Evolutionary conservation across 2,888 invertebrate genomes (phyloP).

Genomic region (Drosophila mimica): DNA sequence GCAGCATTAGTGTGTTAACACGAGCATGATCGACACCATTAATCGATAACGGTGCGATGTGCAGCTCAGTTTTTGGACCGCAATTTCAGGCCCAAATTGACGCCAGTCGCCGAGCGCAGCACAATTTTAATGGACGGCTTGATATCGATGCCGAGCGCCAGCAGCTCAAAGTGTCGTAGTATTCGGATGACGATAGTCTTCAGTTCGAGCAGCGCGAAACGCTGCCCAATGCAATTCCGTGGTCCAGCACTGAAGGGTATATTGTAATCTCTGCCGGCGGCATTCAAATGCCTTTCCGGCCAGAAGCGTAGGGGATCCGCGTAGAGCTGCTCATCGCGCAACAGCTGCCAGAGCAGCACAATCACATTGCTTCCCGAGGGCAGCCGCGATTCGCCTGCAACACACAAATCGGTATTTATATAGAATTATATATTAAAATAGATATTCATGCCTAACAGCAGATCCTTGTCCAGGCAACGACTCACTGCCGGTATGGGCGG

Average conservation of each 20-base stretch:
- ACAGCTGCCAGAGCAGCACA: conserved; percentile 79
- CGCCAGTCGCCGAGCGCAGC: conserved; percentile 80
- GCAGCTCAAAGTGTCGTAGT: conserved; percentile 75
- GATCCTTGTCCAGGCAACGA: conserved; percentile 86
- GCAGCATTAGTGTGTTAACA: neutral
- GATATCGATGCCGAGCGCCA: conserved; percentile 77
- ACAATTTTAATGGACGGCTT: conserved; percentile 81
- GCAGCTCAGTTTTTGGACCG: conserved; percentile 18
- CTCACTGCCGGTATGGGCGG: conserved; percentile 89
- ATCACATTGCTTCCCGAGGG: conserved; percentile 80
- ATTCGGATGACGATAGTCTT: conserved; percentile 79
- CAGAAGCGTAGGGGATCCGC: conserved; percentile 75
- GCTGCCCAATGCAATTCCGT: conserved; percentile 85
- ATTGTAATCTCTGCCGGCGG: conserved; percentile 47
- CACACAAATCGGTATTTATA: neutral
- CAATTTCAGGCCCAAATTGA: conserved; percentile 76
- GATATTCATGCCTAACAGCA: conserved; percentile 85
- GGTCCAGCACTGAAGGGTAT: conserved; percentile 85
- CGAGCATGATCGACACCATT: neutral
- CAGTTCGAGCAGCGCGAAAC: conserved; percentile 81
- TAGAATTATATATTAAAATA: neutral
- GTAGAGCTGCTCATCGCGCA: conserved; percentile 75
- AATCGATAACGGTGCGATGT: neutral
- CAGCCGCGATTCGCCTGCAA: conserved; percentile 51
- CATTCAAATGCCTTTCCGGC: conserved; percentile 79